Base-by-base conservation (phyloP, 2,797 vertebrate genomes). In the Acipenser oxyrinchus region DNA sequence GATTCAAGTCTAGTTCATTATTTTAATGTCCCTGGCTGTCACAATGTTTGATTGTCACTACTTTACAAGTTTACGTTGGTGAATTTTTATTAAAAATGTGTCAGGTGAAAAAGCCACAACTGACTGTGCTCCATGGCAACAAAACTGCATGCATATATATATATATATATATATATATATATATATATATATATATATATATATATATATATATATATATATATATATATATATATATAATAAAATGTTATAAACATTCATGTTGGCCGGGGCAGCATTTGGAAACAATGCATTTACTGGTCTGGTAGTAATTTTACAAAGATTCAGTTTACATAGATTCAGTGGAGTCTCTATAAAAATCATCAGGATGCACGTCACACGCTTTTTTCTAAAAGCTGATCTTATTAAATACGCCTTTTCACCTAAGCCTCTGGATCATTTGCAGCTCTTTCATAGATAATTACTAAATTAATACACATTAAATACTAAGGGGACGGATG, bases 381-480 rank as follows among this genome's bases (percentile, higher is more conserved):
- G 7, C 64, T n/a, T 12, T 66, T 64, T 65, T 69, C 67, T 73
- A 55, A 72, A 18, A 73, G 58, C 71, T 71, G 76, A 77, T 75
- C 69, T 65, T 75, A 74, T 77, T 70, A 69, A 76, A 74, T 71
- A 69, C 62, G 58, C 60, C 68, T 83, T 80, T 70, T 74, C 70
- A 74, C 69, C 8, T 7, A 5, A 60, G 52, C 59, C 68, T 76
- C 70, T 37, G 49, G 68, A 74, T 69, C 59, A 52, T 66, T 74
- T 74, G 6, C 62, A 48, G 65, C 72, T 58, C 70, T 74, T 69
- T 57, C 59, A 52, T 50, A 68, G 63, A 77, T 83, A 85, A 84
- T 82, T 81, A 73, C 72, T 74, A 63, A 69, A 77, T 71, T 75
- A 74, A 75, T 79, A 74, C 52, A 73, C 49, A 71, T 77, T 73